These are phyloP conservation scores for Delia radicum DNA, from an alignment of 1,140 invertebrate genomes.

Conservation along the genomic window DNA sequence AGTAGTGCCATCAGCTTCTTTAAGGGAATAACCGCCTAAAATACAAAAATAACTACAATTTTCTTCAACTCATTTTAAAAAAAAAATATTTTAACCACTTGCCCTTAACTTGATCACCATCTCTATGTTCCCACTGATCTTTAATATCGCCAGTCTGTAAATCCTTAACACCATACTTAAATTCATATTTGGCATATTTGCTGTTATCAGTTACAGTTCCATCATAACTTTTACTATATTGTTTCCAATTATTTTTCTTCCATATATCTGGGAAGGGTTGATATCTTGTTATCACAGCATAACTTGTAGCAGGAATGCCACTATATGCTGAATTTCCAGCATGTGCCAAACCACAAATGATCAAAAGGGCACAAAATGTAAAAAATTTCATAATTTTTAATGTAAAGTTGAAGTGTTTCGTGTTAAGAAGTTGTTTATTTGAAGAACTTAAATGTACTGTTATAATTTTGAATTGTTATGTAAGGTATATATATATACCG, in stretches of 20 bases:
- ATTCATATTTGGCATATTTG: conserved; percentile 42
- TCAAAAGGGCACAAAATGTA: neutral
- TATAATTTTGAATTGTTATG: neutral
- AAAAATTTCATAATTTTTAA: neutral
- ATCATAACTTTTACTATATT: neutral
- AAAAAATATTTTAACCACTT: neutral
- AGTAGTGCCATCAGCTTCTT: conserved; percentile 62
- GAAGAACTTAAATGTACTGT: neutral
- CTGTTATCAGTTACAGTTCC: conserved; percentile 20
- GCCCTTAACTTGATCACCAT: conserved; percentile 48
- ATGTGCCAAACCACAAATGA: neutral
- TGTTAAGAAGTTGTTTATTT: neutral
- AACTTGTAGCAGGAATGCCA: neutral
- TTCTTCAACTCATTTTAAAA: neutral
- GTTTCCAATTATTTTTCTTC: neutral
- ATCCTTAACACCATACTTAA: conserved; percentile 25
- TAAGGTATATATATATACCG: neutral
- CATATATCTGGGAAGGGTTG: conserved; percentile 51
- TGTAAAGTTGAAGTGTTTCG: neutral
- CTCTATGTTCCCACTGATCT: conserved; percentile 53
- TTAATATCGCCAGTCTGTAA: conserved; percentile 55
- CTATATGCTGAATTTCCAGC: neutral
- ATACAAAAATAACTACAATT: neutral
- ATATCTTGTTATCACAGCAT: neutral
- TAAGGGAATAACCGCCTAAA: conserved; percentile 59